Conservation (phyloP, 2,113 vertebrate species). For the Clarias gariepinus region DNA sequence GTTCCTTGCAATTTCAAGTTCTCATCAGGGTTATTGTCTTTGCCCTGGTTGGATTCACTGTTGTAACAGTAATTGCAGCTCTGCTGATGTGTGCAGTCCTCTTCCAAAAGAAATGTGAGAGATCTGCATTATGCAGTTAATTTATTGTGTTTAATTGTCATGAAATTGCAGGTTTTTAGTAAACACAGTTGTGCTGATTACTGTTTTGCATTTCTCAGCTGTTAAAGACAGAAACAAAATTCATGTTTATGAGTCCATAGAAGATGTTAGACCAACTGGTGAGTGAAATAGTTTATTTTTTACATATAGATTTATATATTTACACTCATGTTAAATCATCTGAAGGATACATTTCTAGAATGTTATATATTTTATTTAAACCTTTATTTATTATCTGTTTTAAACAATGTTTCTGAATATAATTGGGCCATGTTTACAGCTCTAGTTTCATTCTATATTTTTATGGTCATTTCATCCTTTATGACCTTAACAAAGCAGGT, state of each 20-base stretch:
- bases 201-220: background rate
- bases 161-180: background rate
- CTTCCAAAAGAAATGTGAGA: conserved; percentile 1
- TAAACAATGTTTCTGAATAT: background rate
- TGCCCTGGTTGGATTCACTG: background rate
- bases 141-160: background rate
- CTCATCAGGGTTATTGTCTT: background rate
- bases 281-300: background rate
- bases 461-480: background rate
- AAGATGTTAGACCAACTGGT: background rate
- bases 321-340: background rate
- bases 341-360: background rate
- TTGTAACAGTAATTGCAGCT: background rate
- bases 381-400: background rate
- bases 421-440: background rate
- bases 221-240: background rate
- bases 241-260: background rate
- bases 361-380: background rate
- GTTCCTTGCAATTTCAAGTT: background rate
- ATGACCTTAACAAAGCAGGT: background rate
- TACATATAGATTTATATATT: background rate
- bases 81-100: background rate
- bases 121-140: background rate
- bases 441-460: background rate
- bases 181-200: background rate